These are phyloP conservation scores for Zaprionus kolodkinae DNA, from an alignment of 1,140 invertebrate genomes.

Conservation along the genomic window DNA sequence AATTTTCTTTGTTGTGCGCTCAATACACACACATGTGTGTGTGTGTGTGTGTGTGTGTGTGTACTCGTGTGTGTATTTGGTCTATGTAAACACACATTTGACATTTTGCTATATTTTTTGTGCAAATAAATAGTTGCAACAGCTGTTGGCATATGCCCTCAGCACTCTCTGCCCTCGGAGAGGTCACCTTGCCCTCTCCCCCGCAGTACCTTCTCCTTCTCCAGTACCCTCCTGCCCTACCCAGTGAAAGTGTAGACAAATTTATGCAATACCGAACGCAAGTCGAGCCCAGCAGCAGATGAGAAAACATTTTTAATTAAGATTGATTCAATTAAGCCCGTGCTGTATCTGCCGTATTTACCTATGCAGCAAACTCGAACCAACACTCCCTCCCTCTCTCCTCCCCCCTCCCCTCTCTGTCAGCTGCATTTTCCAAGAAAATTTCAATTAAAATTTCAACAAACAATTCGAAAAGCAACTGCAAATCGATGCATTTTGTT, in stretches of 20 bases:
- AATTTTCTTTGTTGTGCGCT: conserved; percentile 76
- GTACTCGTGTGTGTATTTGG: conserved; percentile 32
- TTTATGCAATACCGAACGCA: conserved; percentile 42
- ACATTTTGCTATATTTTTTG: conserved; percentile 82
- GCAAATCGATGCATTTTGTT: conserved; percentile 5
- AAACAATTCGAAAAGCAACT: not conserved
- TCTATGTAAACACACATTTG: conserved; percentile 77
- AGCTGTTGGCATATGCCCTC: conserved; percentile 71
- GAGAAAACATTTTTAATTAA: conserved; percentile 71
- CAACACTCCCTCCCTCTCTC: not conserved
- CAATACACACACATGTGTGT: conserved; percentile 10
- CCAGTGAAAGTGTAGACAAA: conserved; percentile 21
- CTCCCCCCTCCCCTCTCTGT: not conserved
- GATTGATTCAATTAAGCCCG: conserved; percentile 69
- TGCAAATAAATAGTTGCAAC: conserved; percentile 80
- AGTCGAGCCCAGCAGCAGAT: conserved; percentile 7
- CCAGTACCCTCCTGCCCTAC: not conserved
- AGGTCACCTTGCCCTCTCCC: conserved; percentile 1
- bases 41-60: conserved; percentile 2
- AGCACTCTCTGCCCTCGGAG: not conserved
- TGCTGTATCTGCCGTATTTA: conserved; percentile 13
- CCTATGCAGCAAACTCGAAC: conserved; percentile 7
- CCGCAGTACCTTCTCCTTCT: not conserved
- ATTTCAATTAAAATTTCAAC: conserved; percentile 2
- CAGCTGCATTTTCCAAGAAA: not conserved